Percentiles rank a stretch among this genome's conserved stretches.
Conservation (phyloP, 2,113 vertebrate species). For the Scortum barcoo region DNA sequence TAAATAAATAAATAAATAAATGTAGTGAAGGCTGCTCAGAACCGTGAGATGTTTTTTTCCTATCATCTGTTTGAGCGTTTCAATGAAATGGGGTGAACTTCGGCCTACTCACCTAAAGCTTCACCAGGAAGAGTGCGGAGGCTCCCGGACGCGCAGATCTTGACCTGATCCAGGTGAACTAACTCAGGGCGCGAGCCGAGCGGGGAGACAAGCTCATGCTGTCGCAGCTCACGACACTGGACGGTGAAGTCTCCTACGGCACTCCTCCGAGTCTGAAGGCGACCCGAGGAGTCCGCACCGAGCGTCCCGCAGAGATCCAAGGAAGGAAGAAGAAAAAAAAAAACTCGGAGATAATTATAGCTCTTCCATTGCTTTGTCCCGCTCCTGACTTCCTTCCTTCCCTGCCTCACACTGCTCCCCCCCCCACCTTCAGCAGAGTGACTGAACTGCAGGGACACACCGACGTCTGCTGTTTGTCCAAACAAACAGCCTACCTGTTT, state of each 20-base stretch:
- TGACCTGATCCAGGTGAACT: constrained; percentile 2
- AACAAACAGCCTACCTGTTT: constrained; percentile 54
- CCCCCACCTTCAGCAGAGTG: not conserved
- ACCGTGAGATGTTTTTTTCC: too few relatives aligned
- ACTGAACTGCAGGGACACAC: too few relatives aligned
- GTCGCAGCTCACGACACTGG: not conserved
- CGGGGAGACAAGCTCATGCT: not conserved
- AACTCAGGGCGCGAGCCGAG: not conserved
- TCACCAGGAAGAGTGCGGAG: constrained; percentile 30
- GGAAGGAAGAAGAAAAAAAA: not conserved
- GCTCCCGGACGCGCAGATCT: constrained; percentile 13
- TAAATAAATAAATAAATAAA: too few relatives aligned
- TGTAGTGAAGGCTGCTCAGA: accelerated
- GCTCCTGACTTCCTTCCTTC: constrained; percentile 71
- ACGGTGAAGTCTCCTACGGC: not conserved
- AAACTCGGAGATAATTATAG: constrained; percentile 71
- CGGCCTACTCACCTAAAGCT: constrained; percentile 58
- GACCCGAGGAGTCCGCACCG: not conserved
- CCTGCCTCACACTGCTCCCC: not conserved
- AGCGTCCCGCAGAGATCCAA: constrained; percentile 8
- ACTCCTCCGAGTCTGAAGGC: constrained; percentile 14
- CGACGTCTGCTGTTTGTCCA: not conserved
- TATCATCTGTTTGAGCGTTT: not conserved
- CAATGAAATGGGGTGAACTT: not conserved
- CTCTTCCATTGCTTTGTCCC: constrained; percentile 56